Evolutionary conservation across 64 coral and sea anemone species (phyloP).

Genomic region (Stichodactyla helianthus): DNA sequence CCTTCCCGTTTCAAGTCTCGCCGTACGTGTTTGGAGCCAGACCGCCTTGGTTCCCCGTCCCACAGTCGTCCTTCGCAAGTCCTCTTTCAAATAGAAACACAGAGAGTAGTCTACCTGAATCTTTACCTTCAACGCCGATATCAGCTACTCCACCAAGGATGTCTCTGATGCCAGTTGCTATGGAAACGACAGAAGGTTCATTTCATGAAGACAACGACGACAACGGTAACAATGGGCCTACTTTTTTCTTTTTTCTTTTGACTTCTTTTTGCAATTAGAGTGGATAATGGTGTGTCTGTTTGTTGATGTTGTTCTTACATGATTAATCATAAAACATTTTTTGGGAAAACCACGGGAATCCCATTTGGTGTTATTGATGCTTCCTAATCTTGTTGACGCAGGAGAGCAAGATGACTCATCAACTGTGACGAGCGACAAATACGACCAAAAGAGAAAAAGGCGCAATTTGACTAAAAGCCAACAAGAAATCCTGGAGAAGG

Average conservation of each 20-base stretch:
- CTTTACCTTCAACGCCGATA: not conserved
- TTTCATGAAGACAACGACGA: not conserved
- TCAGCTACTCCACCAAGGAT: not conserved
- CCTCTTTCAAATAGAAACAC: not conserved
- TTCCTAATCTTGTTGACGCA: not conserved
- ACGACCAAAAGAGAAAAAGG: conserved; percentile 44
- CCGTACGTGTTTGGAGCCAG: not conserved
- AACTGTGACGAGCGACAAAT: conserved; percentile 13
- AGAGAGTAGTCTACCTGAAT: not conserved
- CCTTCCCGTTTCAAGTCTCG: not conserved
- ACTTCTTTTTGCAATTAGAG: too few species aligned
- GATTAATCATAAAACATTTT: too few species aligned
- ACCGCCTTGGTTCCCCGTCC: not conserved
- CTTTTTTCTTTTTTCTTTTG: too few species aligned
- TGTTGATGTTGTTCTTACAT: too few species aligned
- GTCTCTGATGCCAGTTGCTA: not conserved
- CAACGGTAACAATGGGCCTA: not conserved
- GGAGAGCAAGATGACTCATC: not conserved
- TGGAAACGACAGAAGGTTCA: not conserved
- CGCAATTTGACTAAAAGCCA: conserved; percentile 61
- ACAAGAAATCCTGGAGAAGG: conserved; percentile 46
- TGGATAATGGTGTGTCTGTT: too few species aligned
- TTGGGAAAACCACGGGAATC: not conserved
- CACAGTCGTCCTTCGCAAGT: not conserved
- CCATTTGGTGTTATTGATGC: not conserved